Evolutionary conservation across 2,888 invertebrate species (phyloP), one percentile per base, ranked within the genome.

Genomic region (Epinotia bilunana): DNA sequence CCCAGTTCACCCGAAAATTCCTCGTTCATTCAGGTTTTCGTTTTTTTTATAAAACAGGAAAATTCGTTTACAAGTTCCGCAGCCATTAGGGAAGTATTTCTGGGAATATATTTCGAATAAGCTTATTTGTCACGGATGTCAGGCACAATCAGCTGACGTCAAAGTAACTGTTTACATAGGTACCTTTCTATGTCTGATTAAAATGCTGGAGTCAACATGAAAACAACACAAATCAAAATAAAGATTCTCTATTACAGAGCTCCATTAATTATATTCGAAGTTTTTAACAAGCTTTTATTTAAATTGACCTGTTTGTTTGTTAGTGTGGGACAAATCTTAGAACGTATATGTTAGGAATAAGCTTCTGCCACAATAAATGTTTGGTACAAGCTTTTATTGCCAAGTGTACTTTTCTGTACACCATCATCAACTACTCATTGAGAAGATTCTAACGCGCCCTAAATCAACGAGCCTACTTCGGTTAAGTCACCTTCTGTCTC

Each of bases 21-120:
- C n/a, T 57, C 64, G 58, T 58, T 72, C 18, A 49, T 49, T 49
- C 63, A 43, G 46, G 69, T 70, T 71, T 71, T 55, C 5, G 49
- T 43, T 63, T 46, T 57, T 28, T 28, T 28, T 16, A 13, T 28
- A 18, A 46, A 68, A 62, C 67, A 68, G 61, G 53, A 68, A 73
- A 60, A 39, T 13, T 18, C 33, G 23, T 43, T 33, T 67, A 9
- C 20, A 20, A 33, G 49, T 33, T 33, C 23, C n/a, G 43, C n/a
- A n/a, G 4, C 43, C 55, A 62, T 67, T 73, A 11, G 18, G 20
- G 28, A 11, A 58, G 28, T 61, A 33, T 33, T n/a, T 16, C 12
- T 1, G 33, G 20, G 49, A 67, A 20, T 60, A 20, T 12, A 33
- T 64, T 57, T 43, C 23, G 39, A 61, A 67, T 61, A 67, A 68